A percentile compares a stretch with the other conserved stretches of the same genome.
Conservation (phyloP, 1,140 invertebrate genomes). For the Platyscapa corneri region DNA sequence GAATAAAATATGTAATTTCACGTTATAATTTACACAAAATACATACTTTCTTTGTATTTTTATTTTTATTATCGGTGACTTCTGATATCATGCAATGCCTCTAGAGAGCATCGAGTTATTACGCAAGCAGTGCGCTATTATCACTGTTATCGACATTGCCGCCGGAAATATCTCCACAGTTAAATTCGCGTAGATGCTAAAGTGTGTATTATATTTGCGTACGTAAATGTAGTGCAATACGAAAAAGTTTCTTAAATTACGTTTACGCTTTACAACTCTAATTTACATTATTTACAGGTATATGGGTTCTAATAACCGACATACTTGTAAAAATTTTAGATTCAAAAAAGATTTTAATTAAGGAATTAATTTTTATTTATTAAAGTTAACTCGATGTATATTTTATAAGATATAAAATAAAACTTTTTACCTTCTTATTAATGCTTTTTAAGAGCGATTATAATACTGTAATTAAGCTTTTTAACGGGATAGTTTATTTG, state of each 20-base stretch:
- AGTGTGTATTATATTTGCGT: no score
- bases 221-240: neutral
- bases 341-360: no score
- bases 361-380: no score
- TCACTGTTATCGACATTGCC: constrained; percentile 17
- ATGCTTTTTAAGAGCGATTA: no score
- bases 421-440: no score
- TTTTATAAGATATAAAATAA: no score
- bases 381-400: no score
- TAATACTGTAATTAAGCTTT: no score
- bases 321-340: no score
- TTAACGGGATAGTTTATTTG: no score
- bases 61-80: constrained; percentile 23
- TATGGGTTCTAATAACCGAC: no score
- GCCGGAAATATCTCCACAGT: neutral
- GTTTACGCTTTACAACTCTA: neutral
- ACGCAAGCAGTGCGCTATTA: constrained; percentile 3
- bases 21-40: neutral
- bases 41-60: neutral
- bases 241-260: neutral
- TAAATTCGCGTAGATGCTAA: neutral
- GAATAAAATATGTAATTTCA: neutral
- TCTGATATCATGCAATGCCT: constrained; percentile 1
- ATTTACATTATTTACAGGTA: neutral
- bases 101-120: constrained; percentile 10